Percentiles rank a stretch among this genome's conserved stretches.
Evolutionary conservation across 1,140 invertebrate species (phyloP).

Genomic region (Goniozus legneri): DNA sequence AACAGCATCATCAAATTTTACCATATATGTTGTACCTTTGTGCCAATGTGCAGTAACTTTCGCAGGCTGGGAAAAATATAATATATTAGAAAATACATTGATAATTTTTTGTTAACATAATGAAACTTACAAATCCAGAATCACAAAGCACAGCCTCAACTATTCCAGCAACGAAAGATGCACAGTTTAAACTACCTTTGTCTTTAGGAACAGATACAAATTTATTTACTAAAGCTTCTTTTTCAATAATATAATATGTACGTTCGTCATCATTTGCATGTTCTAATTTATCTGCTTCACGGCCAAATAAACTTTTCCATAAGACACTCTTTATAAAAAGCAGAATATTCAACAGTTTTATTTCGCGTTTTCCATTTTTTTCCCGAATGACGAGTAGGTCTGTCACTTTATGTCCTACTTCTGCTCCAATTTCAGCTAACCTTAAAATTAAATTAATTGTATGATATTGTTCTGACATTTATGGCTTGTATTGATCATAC

Average conservation of each 20-base stretch:
- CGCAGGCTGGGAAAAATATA: slow-evolving; percentile 65
- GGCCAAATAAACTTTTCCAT: slow-evolving; percentile 97
- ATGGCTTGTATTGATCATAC: slow-evolving; percentile 53
- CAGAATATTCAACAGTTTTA: slow-evolving; percentile 91
- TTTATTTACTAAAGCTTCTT: slow-evolving; percentile 94
- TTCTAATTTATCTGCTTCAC: slow-evolving; percentile 97
- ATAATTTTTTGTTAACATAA: slow-evolving; percentile 4
- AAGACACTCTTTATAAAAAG: slow-evolving; percentile 94
- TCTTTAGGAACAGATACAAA: slow-evolving; percentile 98
- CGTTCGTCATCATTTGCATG: slow-evolving; percentile 97
- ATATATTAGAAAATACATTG: not conserved
- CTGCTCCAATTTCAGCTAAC: slow-evolving; percentile 88
- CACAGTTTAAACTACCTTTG: slow-evolving; percentile 95
- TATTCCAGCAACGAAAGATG: slow-evolving; percentile 97
- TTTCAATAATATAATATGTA: slow-evolving; percentile 98
- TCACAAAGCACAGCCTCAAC: slow-evolving; percentile 93
- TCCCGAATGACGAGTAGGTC: slow-evolving; percentile 93
- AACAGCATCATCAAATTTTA: slow-evolving; percentile 95
- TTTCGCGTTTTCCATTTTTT: slow-evolving; percentile 90
- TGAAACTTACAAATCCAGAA: slow-evolving; percentile 87
- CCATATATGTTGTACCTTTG: slow-evolving; percentile 98
- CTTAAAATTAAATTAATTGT: slow-evolving; percentile 26
- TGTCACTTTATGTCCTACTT: slow-evolving; percentile 90
- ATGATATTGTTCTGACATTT: slow-evolving; percentile 4
- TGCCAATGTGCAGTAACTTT: slow-evolving; percentile 99